Percentiles rank a stretch among this genome's conserved stretches.
These are phyloP conservation scores for Siphlonurus alternatus DNA, from an alignment of 2,888 invertebrate genomes.

Conservation along the genomic window DNA sequence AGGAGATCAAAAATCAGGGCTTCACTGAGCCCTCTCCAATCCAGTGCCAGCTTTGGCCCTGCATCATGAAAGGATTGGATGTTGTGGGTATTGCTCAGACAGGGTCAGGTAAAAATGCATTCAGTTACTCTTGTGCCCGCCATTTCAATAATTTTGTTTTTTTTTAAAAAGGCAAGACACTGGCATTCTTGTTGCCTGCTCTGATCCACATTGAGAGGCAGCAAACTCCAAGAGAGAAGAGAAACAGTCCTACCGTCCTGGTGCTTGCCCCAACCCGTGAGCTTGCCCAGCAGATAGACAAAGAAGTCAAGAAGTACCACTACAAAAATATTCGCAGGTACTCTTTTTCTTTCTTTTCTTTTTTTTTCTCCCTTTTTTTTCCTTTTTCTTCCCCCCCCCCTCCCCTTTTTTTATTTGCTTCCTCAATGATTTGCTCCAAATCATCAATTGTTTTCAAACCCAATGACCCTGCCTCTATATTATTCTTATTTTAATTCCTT, in stretches of 20 bases:
- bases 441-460: constrained; percentile 2
- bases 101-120: constrained; percentile 47
- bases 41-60: constrained; percentile 89
- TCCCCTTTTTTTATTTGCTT: not conserved
- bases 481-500: not conserved
- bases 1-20: constrained; percentile 60
- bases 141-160: too few species aligned
- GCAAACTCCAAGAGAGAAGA: constrained; percentile 45
- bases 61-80: constrained; percentile 77
- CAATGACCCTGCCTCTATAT: not conserved
- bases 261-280: constrained; percentile 88
- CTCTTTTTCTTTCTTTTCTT: not conserved
- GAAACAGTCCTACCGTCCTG: constrained; percentile 70
- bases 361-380: not conserved
- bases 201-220: constrained; percentile 86
- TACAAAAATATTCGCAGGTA: constrained; percentile 74
- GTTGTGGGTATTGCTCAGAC: constrained; percentile 95
- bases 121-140: too few species aligned
- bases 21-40: constrained; percentile 79
- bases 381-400: too few species aligned
- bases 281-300: constrained; percentile 81
- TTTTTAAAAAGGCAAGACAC: constrained; percentile 56
- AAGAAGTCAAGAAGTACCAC: constrained; percentile 75
- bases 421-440: not conserved
- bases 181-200: constrained; percentile 85